phyloP scores from a whole-genome alignment of 2,797 vertebrate species.

The Falco columbarius region DNA sequence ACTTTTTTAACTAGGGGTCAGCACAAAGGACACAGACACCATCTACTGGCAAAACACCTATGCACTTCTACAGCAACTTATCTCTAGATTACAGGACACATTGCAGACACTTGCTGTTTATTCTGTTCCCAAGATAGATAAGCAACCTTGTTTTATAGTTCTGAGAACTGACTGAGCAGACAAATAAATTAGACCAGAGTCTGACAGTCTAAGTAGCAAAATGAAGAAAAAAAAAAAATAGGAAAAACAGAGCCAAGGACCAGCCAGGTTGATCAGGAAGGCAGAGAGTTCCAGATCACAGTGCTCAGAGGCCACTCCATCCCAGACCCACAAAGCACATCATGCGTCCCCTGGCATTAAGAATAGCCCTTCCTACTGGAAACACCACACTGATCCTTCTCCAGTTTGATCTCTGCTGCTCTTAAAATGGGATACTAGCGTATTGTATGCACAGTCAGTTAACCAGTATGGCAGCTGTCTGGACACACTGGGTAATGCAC shows the following conservation, averaged over 20 bases:
- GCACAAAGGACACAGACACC: too few relatives aligned
- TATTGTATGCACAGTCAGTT: background rate
- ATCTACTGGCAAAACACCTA: background rate
- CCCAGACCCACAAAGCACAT: background rate
- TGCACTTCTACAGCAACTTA: background rate
- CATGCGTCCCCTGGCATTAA: background rate
- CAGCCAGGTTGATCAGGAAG: background rate
- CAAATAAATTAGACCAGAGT: background rate
- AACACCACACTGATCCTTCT: constrained; percentile 13
- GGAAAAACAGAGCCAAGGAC: background rate
- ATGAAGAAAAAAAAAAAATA: background rate
- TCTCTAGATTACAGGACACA: background rate
- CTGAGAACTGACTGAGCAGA: background rate
- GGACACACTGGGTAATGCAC: background rate
- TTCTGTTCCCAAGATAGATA: background rate
- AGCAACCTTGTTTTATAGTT: background rate
- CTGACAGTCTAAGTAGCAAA: background rate
- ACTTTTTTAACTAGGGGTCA: too few relatives aligned
- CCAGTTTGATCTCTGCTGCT: background rate
- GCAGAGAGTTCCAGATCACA: background rate
- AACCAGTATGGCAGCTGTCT: background rate
- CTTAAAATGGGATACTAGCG: background rate
- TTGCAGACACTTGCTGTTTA: background rate
- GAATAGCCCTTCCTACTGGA: background rate
- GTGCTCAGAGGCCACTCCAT: fast-evolving